Percentiles rank a stretch among this genome's conserved stretches.
Conservation (phyloP, 1,140 invertebrate species). For the Gryon sp. region DNA sequence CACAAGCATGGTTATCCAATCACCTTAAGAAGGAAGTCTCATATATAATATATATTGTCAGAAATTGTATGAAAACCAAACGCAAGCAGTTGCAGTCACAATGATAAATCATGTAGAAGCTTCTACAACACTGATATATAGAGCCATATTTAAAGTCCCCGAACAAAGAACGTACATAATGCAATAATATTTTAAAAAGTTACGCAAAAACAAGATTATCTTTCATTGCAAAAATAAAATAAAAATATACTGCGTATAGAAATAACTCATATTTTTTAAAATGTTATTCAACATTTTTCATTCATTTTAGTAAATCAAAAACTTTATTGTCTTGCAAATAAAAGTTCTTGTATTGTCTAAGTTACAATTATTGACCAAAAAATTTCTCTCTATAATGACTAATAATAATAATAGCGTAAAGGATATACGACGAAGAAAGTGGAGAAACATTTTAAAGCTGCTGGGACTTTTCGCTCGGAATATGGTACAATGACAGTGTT, state of each 20-base stretch:
- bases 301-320: no score
- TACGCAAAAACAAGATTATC: conserved; percentile 8
- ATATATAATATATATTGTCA: conserved; percentile 5
- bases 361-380: no score
- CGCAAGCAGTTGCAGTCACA: conserved; percentile 8
- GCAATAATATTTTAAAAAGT: conserved; percentile 35
- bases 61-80: conserved; percentile 15
- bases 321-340: no score
- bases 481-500: conserved; percentile 53
- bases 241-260: no score
- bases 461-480: conserved; percentile 36
- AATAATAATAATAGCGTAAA: conserved; percentile 46
- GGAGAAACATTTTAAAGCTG: conserved; percentile 37
- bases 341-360: no score
- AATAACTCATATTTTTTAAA: no score
- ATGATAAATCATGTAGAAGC: conserved; percentile 42
- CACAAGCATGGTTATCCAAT: conserved; percentile 20
- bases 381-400: no score
- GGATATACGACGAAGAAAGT: conserved; percentile 38
- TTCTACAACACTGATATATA: conserved; percentile 11
- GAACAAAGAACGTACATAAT: conserved; percentile 46
- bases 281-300: no score
- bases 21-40: not conserved
- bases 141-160: conserved; percentile 23
- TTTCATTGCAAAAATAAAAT: no score